These are phyloP conservation scores for Cheirogaleus major DNA, from an alignment of 2,797 vertebrate species.

Conservation along the genomic window DNA sequence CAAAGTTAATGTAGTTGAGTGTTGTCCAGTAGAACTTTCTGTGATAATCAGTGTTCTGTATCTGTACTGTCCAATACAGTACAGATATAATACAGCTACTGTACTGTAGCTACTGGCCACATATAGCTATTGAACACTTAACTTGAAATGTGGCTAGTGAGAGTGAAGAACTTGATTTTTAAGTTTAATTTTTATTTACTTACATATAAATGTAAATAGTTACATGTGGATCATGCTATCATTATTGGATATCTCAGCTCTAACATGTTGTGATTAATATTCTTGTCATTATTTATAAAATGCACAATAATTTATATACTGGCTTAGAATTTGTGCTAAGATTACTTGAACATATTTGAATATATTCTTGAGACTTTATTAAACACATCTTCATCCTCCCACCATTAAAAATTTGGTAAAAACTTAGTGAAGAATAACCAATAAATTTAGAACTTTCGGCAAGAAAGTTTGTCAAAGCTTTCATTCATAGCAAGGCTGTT, in stretches of 20 bases:
- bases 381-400: not conserved
- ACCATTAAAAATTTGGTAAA: not conserved
- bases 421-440: not conserved
- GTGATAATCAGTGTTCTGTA: not conserved
- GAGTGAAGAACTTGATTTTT: not conserved
- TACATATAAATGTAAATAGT: not conserved
- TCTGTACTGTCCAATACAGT: not conserved
- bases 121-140: not conserved
- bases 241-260: not conserved
- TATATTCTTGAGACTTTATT: not conserved
- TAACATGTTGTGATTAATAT: not conserved
- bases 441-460: not conserved
- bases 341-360: not conserved
- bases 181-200: constrained; percentile 12
- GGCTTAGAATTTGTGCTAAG: not conserved
- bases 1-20: not conserved
- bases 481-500: not conserved
- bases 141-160: not conserved
- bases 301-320: not conserved
- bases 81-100: no score
- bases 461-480: not conserved
- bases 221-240: not conserved
- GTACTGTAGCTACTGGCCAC: not conserved
- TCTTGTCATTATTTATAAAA: not conserved
- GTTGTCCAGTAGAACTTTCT: not conserved